Percentiles rank a stretch among this genome's conserved stretches.
These are phyloP conservation scores for Semibalanus balanoides DNA, from an alignment of 1,140 invertebrate genomes.

Conservation along the genomic window DNA sequence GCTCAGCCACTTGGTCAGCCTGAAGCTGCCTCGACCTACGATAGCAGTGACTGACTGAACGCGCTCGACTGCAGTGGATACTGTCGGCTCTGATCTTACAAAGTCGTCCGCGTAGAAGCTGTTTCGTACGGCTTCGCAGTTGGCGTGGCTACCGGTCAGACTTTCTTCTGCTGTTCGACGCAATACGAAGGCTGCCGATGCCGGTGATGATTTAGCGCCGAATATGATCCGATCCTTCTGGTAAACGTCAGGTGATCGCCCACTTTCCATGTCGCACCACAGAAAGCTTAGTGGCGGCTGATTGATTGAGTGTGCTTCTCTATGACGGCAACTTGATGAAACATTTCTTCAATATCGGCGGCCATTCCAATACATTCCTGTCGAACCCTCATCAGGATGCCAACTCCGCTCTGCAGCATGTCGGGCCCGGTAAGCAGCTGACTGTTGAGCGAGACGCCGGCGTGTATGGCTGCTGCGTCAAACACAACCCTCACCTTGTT, in stretches of 20 bases:
- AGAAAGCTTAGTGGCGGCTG: not conserved
- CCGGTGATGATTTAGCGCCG: not conserved
- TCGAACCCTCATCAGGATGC: not conserved
- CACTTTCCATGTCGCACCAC: not conserved
- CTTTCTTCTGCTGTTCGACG: not conserved
- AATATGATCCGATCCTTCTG: not conserved
- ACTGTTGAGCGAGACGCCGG: too few species aligned
- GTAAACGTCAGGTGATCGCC: not conserved
- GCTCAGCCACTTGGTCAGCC: not conserved
- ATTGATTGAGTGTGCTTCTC: too few species aligned
- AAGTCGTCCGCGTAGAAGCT: not conserved
- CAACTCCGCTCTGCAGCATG: not conserved
- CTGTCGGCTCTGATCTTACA: not conserved
- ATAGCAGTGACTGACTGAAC: not conserved
- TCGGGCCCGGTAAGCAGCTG: not conserved
- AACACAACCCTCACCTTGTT: too few species aligned
- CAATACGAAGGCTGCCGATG: not conserved
- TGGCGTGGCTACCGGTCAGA: not conserved
- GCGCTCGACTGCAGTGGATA: not conserved
- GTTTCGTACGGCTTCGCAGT: not conserved
- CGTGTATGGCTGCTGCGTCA: too few species aligned
- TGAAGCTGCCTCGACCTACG: not conserved
- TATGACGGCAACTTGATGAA: not conserved
- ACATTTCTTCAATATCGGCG: not conserved
- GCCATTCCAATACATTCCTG: not conserved